Evolutionary conservation across 2,113 vertebrate genomes (phyloP), one percentile per base, ranked within the genome.

Genomic region (rabbit (Oryctolagus cuniculus)): DNA sequence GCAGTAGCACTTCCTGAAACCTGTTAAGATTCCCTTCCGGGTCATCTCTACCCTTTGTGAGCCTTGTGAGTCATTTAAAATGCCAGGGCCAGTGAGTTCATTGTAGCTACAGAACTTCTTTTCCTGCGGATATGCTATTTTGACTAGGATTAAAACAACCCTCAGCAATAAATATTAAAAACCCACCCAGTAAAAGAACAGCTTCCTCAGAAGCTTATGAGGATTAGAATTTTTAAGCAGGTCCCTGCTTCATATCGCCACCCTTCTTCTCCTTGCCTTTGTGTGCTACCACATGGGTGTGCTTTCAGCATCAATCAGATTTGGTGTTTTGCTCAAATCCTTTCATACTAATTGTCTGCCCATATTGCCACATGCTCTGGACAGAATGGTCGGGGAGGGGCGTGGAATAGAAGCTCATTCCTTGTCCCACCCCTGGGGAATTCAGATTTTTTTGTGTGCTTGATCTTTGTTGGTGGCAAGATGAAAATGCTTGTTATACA

Each of bases 101-200:
- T 91, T 91, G 38, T 55, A 63, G 53, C 63, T 77, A 67, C 29
- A 51, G 87, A 25, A 44, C 22, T 90, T 89, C 75, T 96, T 93
- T 96, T 94, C 86, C 92, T 87, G 38, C 17, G 91, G 73, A 78
- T 67, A 61, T 53, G 38, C 75, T 94, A 84, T 96, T 97, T 96
- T 97, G 89, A 79, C 94, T 96, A 91, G 96, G 91, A 97, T 97
- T 96, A 96, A 91, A 96, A 96, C 53, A 69, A 31, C 61, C 78
- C 82, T 91, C 63, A 72, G 78, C 92, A 97, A 96, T 97, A 96
- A 96, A 95, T 97, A 97, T 97, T 97, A 97, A 97, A 97, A 96
- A 80, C 88, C 72, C 66, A 51, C 89, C 63, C 80, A 77, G 88
- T 96, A 96, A 97, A 97, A 96, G 94, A 96, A 61, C 79, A 95